These are phyloP conservation scores for Agrochola macilenta DNA, from an alignment of 2,888 invertebrate genomes.

Conservation along the genomic window DNA sequence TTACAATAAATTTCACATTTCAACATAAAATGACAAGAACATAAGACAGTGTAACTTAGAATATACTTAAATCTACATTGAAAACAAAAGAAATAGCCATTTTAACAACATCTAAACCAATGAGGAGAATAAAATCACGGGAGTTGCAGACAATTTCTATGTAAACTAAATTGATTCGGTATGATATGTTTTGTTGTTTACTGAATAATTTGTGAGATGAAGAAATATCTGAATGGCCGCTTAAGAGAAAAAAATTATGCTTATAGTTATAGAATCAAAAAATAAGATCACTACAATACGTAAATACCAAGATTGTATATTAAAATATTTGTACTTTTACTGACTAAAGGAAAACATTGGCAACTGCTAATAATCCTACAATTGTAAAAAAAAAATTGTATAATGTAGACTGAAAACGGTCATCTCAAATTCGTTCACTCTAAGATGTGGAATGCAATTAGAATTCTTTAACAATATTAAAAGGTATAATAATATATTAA, in stretches of 20 bases:
- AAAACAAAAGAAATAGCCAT: constrained; percentile 87
- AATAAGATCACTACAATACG: constrained; percentile 90
- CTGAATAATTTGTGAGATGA: constrained; percentile 88
- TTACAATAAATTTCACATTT: constrained; percentile 85
- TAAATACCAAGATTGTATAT: constrained; percentile 91
- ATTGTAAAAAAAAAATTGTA: constrained; percentile 90
- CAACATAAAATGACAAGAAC: constrained; percentile 86
- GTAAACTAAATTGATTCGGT: constrained; percentile 84
- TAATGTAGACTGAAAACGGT: constrained; percentile 90
- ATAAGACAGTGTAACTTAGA: constrained; percentile 81
- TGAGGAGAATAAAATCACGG: constrained; percentile 76
- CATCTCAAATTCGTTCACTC: constrained; percentile 91
- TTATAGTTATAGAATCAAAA: constrained; percentile 89
- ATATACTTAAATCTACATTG: constrained; percentile 89
- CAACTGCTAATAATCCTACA: constrained; percentile 90
- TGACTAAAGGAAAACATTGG: constrained; percentile 94
- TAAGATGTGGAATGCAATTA: constrained; percentile 91
- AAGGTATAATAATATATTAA: constrained; percentile 92
- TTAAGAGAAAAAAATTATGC: constrained; percentile 88
- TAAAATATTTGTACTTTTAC: constrained; percentile 96
- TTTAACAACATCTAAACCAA: constrained; percentile 81
- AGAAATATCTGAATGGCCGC: constrained; percentile 86
- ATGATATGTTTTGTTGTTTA: constrained; percentile 90
- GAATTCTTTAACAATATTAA: constrained; percentile 91
- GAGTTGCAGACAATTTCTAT: constrained; percentile 80